Conservation (phyloP, 2,797 vertebrate genomes). For the Chelonia mydas region DNA sequence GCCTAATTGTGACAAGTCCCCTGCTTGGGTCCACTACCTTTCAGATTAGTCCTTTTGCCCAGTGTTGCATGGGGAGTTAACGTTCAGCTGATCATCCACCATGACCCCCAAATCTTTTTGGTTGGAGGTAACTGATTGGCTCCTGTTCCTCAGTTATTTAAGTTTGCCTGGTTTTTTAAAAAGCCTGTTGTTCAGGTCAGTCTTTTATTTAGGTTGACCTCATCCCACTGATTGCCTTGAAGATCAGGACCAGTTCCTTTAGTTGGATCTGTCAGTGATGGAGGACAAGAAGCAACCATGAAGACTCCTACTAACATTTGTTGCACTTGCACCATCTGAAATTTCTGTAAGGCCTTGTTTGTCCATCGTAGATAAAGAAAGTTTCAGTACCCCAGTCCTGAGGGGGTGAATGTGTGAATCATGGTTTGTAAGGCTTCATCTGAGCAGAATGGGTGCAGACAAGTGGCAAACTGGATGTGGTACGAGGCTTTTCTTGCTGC, state of each 20-base stretch:
- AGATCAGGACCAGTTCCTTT: neutral
- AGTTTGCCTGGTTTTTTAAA: neutral
- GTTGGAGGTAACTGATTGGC: neutral
- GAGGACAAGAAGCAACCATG: neutral
- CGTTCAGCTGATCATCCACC: too few species aligned
- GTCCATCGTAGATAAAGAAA: neutral
- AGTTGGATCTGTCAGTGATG: neutral
- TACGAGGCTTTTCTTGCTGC: neutral
- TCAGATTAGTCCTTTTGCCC: neutral
- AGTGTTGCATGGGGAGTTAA: too few species aligned
- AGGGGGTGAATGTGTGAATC: neutral
- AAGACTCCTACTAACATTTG: neutral
- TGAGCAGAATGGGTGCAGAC: neutral
- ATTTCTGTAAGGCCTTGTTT: neutral
- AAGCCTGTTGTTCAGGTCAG: neutral
- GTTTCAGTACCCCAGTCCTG: neutral
- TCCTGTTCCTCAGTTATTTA: neutral
- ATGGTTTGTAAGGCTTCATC: neutral
- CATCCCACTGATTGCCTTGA: fast-evolving
- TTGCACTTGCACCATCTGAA: neutral
- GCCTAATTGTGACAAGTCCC: neutral
- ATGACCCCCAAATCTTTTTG: too few species aligned
- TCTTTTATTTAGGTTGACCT: neutral
- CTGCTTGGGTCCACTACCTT: neutral
- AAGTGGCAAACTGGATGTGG: neutral